phyloP scores from a whole-genome alignment of 2,888 invertebrate genomes.

The Copidosoma aretas region DNA sequence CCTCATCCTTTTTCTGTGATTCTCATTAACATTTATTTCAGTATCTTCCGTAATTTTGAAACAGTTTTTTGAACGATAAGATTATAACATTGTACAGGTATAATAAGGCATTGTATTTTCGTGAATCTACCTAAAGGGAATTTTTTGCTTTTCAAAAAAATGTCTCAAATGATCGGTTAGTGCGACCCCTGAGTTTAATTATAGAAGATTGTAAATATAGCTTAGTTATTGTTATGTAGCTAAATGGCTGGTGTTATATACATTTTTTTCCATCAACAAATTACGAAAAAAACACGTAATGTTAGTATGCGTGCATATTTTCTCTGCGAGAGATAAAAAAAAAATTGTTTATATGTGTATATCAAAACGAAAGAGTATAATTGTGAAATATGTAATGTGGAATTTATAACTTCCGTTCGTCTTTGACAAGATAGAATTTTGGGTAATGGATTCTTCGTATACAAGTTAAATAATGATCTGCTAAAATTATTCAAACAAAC shows the following conservation, averaged over 20 bases:
- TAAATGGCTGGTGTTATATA: conserved; percentile 57
- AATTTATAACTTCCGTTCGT: conserved; percentile 21
- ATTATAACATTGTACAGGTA: too few species aligned
- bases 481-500: conserved; percentile 14
- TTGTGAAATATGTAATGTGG: conserved; percentile 9
- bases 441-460: too few species aligned
- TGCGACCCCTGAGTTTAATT: conserved; percentile 29
- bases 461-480: too few species aligned
- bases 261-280: conserved; percentile 49
- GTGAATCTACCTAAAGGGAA: too few species aligned
- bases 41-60: conserved; percentile 23
- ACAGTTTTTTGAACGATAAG: not conserved
- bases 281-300: conserved; percentile 44
- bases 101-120: too few species aligned
- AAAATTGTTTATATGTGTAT: too few species aligned
- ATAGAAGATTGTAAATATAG: conserved; percentile 60
- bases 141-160: too few species aligned
- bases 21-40: not conserved
- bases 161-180: too few species aligned
- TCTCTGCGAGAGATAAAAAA: conserved; percentile 8
- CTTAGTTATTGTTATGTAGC: conserved; percentile 59
- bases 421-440: not conserved
- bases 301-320: conserved; percentile 33
- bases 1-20: conserved; percentile 6
- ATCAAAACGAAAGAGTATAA: conserved; percentile 6